Base-by-base conservation (phyloP, 1,140 invertebrate species). In the Leguminivora glycinivorella region DNA sequence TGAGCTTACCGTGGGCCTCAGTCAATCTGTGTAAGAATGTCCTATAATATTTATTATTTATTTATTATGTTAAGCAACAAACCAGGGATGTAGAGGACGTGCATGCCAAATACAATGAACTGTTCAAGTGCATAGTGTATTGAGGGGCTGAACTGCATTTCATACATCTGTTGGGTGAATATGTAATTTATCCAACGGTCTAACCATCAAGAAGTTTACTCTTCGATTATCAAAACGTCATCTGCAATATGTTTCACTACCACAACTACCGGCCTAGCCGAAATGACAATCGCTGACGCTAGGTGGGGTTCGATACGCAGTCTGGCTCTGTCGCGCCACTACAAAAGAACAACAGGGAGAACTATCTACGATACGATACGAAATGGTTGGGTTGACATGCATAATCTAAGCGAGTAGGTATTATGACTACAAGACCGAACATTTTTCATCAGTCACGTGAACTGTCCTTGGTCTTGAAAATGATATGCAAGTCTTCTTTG, bases 351-450 rank as follows among this genome's bases (percentile, higher is more conserved):
- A n/a, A n/a, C n/a, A n/a, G n/a, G n/a, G n/a, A n/a, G n/a, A n/a
- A n/a, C n/a, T n/a, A 94, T 96, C 17, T 92, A 94, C 67, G 96
- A 96, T 80, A 93, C 96, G 56, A 83, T 96, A 4, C 96, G 95
- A 95, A 72, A 79, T 95, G 70, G 91, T 93, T n/a, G 95, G 95
- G 0, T 70, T 93, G 4, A 89, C 9, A 93, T 89, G 40, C 91
- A 92, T 56, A 92, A 94, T 58, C 93, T 93, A 3, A 93, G 95
- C 69, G 94, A 94, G 34, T 34, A 17, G 93, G 95, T 1, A 88
- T 94, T n/a, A n/a, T n/a, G n/a, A n/a, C n/a, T n/a, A 93, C 94
- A 4, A 94, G 95, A 0, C 83, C 96, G 14, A 94, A 95, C 69
- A 93, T 93, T 68, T 85, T 97, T n/a, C 94, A 95, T 82, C 96